These are phyloP conservation scores for Ophiodon elongatus DNA, from an alignment of 2,113 vertebrate genomes.

Conservation along the genomic window DNA sequence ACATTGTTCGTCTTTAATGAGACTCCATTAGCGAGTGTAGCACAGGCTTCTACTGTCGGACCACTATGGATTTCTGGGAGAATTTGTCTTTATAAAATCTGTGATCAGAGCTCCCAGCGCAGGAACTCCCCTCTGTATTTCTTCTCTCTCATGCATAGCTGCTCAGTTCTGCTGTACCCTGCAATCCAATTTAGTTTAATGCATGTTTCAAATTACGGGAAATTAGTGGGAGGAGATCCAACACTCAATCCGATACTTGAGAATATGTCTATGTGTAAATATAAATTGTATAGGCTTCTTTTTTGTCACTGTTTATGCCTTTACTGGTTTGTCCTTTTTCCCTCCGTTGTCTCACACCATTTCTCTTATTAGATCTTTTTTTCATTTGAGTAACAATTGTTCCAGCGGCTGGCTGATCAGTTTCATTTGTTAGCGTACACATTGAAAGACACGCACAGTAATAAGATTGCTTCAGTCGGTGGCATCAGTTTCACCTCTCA, in stretches of 20 bases:
- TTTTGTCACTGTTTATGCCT: not conserved
- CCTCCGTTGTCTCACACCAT: not conserved
- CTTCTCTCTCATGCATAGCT: not conserved
- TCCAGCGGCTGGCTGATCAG: not conserved
- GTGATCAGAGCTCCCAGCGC: accelerated
- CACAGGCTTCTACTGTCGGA: not conserved
- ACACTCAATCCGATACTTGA: not conserved
- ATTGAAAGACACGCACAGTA: not conserved
- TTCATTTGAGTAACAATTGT: not conserved
- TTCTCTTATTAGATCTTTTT: not conserved
- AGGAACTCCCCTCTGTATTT: too few species aligned
- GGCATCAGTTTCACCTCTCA: not conserved
- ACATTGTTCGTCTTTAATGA: not conserved
- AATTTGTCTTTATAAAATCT: not conserved
- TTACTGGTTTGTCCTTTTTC: not conserved
- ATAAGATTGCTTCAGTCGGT: not conserved
- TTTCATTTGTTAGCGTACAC: not conserved
- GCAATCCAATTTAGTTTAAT: not conserved
- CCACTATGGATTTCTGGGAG: not conserved
- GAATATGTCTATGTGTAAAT: not conserved
- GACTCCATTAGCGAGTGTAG: not conserved
- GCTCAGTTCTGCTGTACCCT: not conserved
- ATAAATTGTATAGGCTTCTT: not conserved
- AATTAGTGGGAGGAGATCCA: not conserved
- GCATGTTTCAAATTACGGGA: not conserved